Base-by-base conservation (phyloP, 2,797 vertebrate genomes). In the Taeniopygia guttata region DNA sequence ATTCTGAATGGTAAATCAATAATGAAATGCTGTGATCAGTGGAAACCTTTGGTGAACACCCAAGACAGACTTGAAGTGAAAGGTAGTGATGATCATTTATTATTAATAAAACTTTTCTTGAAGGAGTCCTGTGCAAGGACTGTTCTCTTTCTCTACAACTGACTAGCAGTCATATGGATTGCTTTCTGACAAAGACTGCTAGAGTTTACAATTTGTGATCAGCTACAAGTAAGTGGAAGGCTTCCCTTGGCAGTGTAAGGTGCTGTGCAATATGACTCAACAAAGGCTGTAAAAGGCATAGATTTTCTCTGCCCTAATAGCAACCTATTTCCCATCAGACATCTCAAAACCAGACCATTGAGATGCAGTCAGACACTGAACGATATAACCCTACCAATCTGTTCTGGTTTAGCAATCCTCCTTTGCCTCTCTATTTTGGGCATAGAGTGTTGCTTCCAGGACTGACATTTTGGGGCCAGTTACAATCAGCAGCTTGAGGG, bases 401-500 rank as follows among this genome's bases (percentile, higher is more conserved):
- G 22, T 27, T 64, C 81, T 36, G 7, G 30, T 78, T 89, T 49
- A 68, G 69, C 62, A 84, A 21, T 42, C 55, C 58, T 91, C 55
- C 46, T 86, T 84, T 73, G 51, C 30, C 43, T 86, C 62, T 84
- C 82, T 92, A 74, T 86, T 93, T 92, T 22, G 56, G 69, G 73
- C 52, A 62, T 7, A 51, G 8, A 7, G 52, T 27, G 45, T 10
- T 81, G 59, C 48, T 95, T 76, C 81, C 80, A 89, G 69, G 69
- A 49, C 85, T 60, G 84, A 96, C 91, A 84, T 76, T 93, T 91
- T 88, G 76, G 66, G 82, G 79, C 59, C 91, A 84, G 62, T 78
- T 81, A 75, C 48, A 54, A n/a, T 49, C 91, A 68, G 59, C 59
- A 93, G 34, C 52, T 81, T 42, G 18, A 90, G 87, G 54, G 73